Base-by-base conservation (phyloP, 92 coral and sea anemone genomes). In the Epizoanthus stellaris region DNA sequence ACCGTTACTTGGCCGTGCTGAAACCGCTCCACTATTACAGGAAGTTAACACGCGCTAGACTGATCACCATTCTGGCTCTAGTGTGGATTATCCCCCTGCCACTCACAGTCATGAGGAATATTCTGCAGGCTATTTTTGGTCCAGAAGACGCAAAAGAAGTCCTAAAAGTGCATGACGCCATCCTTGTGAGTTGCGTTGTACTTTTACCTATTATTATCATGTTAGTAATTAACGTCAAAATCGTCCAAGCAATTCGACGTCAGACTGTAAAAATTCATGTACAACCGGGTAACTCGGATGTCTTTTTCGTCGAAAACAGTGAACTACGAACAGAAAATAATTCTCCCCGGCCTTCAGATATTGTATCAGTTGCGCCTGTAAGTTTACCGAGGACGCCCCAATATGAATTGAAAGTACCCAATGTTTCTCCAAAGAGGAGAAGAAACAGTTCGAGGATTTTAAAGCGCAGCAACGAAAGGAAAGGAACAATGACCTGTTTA, bases 41-140 rank as follows among this genome's bases (percentile, higher is more conserved):
- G 47, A 79, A 40, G 23, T 34, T 79, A 42, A 79, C 83, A 62
- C 83, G 83, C 9, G 23, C 83, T 19, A 63, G 56, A 43, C 36
- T 79, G 13, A 21, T 23, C 3, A 5, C 59, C 11, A 79, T 79
- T 43, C 25, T 79, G 14, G n/a, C 66, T 1, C 19, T 34, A 4
- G 83, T 79, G 14, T 79, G 83, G 83, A 20, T 64, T 4, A 16
- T 79, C 20, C 83, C 83, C 45, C 39, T 79, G 49, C 83, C 83
- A 20, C 49, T 79, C 1, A 79, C 83, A 63, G 34, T 79, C 15
- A 63, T 79, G 71, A 38, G 83, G 30, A 79, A 42, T 15, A 43
- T 63, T 9, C 13, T 79, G 47, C 83, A 40, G 16, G 40, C 34
- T 2, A 3, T 64, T 4, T 63, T 63, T 79, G 21, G 30, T 4